Conservation (phyloP, 2,113 vertebrate species). For the Struthidea cinerea region DNA sequence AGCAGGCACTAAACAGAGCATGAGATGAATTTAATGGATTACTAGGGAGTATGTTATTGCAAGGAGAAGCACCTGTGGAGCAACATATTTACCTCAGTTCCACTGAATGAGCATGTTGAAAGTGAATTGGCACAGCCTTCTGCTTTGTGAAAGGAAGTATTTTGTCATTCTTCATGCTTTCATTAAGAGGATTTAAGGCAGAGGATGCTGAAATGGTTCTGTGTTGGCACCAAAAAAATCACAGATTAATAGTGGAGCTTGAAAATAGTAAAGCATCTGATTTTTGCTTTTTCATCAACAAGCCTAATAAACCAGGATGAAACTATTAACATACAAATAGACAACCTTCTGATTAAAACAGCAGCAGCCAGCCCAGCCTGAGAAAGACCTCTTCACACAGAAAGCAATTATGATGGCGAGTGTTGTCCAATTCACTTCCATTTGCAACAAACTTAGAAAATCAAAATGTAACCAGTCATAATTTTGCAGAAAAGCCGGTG, state of each 20-base stretch:
- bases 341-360: slow-evolving; percentile 75
- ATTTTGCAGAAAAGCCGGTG: background rate
- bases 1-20: slow-evolving; percentile 34
- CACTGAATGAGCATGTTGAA: slow-evolving; percentile 49
- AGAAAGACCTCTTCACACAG: slow-evolving; percentile 53
- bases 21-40: slow-evolving; percentile 54
- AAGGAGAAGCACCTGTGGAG: slow-evolving; percentile 61
- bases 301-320: slow-evolving; percentile 72
- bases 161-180: slow-evolving; percentile 61
- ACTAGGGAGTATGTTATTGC: slow-evolving; percentile 37
- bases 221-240: slow-evolving; percentile 37
- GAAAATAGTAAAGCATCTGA: slow-evolving; percentile 68
- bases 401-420: slow-evolving; percentile 66
- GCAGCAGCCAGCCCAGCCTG: slow-evolving; percentile 53
- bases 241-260: slow-evolving; percentile 65
- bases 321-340: slow-evolving; percentile 81
- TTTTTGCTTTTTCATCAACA: slow-evolving; percentile 72
- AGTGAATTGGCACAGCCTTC: slow-evolving; percentile 22
- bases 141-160: slow-evolving; percentile 46
- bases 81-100: slow-evolving; percentile 48
- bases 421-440: slow-evolving; percentile 42
- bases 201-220: slow-evolving; percentile 59
- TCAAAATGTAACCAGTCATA: slow-evolving; percentile 44
- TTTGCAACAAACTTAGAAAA: slow-evolving; percentile 57
- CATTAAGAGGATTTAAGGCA: slow-evolving; percentile 64